These are phyloP conservation scores for Leptobrachium ailaonicum DNA, from an alignment of 2,113 vertebrate genomes.

Conservation along the genomic window DNA sequence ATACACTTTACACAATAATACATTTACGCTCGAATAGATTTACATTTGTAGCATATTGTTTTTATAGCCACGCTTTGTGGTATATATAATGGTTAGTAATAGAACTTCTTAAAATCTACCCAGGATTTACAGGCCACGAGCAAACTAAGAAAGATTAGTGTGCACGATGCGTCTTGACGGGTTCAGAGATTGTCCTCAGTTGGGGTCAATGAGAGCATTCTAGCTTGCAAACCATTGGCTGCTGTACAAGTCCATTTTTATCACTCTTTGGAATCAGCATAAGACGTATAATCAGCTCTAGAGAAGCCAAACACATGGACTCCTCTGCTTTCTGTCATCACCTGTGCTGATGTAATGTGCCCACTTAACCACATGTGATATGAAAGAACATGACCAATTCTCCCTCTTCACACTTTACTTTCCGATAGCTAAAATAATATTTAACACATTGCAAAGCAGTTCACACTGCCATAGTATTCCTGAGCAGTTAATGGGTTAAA, in stretches of 20 bases:
- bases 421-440: too few species aligned
- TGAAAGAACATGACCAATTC: not conserved
- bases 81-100: not conserved
- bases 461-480: too few species aligned
- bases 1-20: too few species aligned
- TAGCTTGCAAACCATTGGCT: not conserved
- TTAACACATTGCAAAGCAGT: too few species aligned
- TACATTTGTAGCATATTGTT: too few species aligned
- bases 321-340: not conserved
- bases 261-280: slow-evolving; percentile 16
- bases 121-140: not conserved
- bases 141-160: not conserved
- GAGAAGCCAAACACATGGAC: not conserved
- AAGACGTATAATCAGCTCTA: not conserved
- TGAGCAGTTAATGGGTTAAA: not conserved
- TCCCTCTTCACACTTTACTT: not conserved
- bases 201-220: slow-evolving; percentile 13
- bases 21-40: too few species aligned
- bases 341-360: not conserved
- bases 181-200: slow-evolving; percentile 9
- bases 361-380: not conserved
- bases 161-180: not conserved
- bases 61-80: not conserved
- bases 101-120: not conserved
- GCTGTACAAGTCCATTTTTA: not conserved